Evolutionary conservation across 2,888 invertebrate genomes (phyloP).

Genomic region (Ferdinandea cuprea): DNA sequence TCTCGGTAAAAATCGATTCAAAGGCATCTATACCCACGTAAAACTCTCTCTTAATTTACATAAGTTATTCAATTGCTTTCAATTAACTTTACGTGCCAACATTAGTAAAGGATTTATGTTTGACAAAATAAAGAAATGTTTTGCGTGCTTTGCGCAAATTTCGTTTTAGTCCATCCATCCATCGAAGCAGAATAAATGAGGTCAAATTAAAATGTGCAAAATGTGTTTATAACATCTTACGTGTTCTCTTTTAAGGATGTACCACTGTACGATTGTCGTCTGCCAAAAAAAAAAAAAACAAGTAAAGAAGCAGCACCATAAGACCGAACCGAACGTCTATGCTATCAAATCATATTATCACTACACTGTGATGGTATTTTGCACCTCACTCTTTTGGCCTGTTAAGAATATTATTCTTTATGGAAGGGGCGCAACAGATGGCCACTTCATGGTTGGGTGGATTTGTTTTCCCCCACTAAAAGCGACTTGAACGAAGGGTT

Average conservation of each 20-base stretch:
- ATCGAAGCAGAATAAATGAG: not conserved
- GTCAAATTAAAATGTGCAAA: constrained; percentile 1
- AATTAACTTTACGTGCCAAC: constrained; percentile 19
- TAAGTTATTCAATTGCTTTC: constrained; percentile 4
- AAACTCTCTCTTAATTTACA: not conserved
- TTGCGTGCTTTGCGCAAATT: constrained; percentile 35
- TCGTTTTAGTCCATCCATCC: not conserved
- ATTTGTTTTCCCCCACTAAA: not conserved
- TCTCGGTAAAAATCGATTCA: not conserved
- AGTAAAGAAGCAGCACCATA: too few species aligned
- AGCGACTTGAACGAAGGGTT: constrained; percentile 14
- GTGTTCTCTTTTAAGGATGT: not conserved
- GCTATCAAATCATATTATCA: constrained; percentile 9
- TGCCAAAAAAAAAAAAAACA: constrained; percentile 1
- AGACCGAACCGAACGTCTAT: too few species aligned
- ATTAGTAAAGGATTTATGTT: not conserved
- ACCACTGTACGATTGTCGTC: constrained; percentile 15
- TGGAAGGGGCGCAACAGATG: constrained; percentile 46
- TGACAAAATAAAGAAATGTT: constrained; percentile 4
- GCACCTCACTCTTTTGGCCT: constrained; percentile 15
- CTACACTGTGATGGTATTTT: constrained; percentile 12
- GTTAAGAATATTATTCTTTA: constrained; percentile 2
- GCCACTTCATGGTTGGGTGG: constrained; percentile 53
- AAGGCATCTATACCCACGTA: not conserved
- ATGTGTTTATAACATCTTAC: constrained; percentile 19